phyloP scores from a whole-genome alignment of 1,140 invertebrate genomes.

The Triops cancriformis region DNA sequence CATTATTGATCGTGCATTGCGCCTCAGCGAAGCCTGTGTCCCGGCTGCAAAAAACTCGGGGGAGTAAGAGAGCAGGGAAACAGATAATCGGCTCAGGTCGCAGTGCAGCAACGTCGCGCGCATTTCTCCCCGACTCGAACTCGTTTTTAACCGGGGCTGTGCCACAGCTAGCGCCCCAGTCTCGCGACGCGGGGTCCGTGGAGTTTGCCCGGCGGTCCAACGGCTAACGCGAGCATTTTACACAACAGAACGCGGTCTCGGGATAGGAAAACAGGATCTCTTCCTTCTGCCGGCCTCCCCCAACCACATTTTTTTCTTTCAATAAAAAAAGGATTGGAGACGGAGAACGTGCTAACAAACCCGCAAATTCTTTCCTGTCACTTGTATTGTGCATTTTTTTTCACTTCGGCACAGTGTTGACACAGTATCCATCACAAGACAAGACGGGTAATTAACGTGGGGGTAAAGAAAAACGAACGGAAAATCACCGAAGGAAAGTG shows the following conservation, averaged over 20 bases:
- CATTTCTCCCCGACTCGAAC: neutral
- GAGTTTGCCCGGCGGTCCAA: neutral
- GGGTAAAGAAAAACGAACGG: too few relatives aligned
- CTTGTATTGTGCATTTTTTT: neutral
- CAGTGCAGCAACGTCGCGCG: constrained; percentile 1
- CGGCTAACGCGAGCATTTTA: neutral
- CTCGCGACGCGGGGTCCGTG: neutral
- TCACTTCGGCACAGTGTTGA: neutral
- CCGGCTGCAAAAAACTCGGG: neutral
- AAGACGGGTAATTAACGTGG: too few relatives aligned
- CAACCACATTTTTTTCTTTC: too few relatives aligned
- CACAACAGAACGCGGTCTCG: neutral
- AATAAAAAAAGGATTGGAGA: too few relatives aligned
- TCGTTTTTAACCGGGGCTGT: neutral
- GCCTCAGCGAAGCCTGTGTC: neutral
- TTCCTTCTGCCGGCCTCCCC: neutral
- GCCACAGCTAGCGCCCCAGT: neutral
- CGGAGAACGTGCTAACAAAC: neutral
- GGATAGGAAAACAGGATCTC: neutral
- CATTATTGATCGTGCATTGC: neutral
- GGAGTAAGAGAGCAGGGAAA: neutral
- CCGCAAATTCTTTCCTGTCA: neutral
- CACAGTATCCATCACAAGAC: neutral
- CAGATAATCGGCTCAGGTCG: constrained; percentile 11
- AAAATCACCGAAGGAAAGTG: too few relatives aligned